Conservation (phyloP, 2,113 vertebrate genomes). For the Hydrochoerus hydrochaeris region DNA sequence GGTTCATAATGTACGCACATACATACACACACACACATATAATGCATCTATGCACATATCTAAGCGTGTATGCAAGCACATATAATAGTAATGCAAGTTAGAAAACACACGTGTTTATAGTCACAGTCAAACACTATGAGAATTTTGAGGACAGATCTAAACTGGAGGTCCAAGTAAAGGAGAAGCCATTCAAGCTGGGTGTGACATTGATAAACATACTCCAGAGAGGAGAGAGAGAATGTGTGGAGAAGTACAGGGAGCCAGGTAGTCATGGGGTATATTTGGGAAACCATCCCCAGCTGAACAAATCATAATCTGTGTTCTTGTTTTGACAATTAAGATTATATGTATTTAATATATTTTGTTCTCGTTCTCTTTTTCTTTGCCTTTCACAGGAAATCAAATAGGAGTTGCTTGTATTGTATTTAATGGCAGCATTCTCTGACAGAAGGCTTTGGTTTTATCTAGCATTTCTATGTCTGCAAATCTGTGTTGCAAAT, state of each 20-base stretch:
- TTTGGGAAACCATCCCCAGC: not conserved
- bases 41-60: not conserved
- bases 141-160: constrained; percentile 6
- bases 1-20: not conserved
- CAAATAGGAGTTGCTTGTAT: not conserved
- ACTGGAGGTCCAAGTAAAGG: not conserved
- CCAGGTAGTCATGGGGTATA: not conserved
- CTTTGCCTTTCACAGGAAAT: constrained; percentile 28
- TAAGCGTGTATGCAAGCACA: not conserved
- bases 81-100: not conserved
- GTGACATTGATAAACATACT: not conserved
- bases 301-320: not conserved
- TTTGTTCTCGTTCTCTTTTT: constrained; percentile 10
- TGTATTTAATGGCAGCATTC: not conserved
- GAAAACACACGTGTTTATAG: not conserved
- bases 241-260: not conserved
- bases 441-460: not conserved
- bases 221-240: not conserved
- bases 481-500: constrained; percentile 35
- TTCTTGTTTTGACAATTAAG: constrained; percentile 10
- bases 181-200: not conserved
- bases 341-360: not conserved
- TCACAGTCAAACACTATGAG: not conserved
- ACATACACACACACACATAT: too few species aligned
- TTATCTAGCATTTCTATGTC: not conserved